phyloP scores from a whole-genome alignment of 2,113 vertebrate genomes.

The Labeo catla region DNA sequence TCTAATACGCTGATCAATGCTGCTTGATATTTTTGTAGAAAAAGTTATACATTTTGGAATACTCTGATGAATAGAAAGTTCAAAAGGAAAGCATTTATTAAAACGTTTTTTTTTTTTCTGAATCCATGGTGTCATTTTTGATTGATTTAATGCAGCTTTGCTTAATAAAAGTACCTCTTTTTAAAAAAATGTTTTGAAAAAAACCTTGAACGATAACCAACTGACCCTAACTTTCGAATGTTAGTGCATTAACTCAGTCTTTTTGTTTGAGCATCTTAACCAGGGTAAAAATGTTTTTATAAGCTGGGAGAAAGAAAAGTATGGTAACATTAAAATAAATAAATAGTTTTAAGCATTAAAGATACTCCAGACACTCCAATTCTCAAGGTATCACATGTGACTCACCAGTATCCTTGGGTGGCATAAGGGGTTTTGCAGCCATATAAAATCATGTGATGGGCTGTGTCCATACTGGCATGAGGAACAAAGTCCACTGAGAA shows the following conservation, averaged over 20 bases:
- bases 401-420: slow-evolving; percentile 88
- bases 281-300: neutral
- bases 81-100: neutral
- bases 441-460: slow-evolving; percentile 96
- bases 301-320: neutral
- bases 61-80: neutral
- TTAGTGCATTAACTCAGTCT: neutral
- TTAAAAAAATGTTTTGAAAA: neutral
- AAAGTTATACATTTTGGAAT: neutral
- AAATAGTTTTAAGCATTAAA: neutral
- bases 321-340: neutral
- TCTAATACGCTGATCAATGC: neutral
- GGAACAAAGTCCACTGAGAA: slow-evolving; percentile 94
- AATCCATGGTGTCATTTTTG: neutral
- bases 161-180: neutral
- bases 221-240: too few relatives aligned
- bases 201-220: neutral
- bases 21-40: neutral
- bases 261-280: neutral
- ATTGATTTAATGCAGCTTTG: neutral
- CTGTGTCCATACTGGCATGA: slow-evolving; percentile 92
- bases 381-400: neutral
- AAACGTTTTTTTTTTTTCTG: neutral
- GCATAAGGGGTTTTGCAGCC: slow-evolving; percentile 89
- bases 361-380: neutral